Percentiles rank a stretch among this genome's conserved stretches.
Evolutionary conservation across 2,113 vertebrate genomes (phyloP).

Genomic region (Rhinolophus ferrumequinum): DNA sequence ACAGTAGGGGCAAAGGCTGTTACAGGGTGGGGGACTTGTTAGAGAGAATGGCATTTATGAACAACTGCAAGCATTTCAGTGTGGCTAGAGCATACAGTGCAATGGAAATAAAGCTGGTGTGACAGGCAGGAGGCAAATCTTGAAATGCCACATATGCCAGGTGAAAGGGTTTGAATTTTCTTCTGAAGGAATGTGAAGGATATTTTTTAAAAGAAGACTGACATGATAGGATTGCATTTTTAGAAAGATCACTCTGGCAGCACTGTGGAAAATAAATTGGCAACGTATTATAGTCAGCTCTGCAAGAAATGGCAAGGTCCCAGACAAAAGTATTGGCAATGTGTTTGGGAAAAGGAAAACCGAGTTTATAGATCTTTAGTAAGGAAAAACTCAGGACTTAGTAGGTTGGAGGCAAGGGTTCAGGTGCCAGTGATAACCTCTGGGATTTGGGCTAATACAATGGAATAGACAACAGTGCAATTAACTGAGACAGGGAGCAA

Average conservation of each 20-base stretch:
- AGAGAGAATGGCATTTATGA: background rate
- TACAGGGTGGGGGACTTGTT: background rate
- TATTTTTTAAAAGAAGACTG: background rate
- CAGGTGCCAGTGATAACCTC: background rate
- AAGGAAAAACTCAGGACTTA: background rate
- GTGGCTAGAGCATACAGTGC: background rate
- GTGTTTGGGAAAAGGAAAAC: background rate
- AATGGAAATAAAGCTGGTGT: constrained; percentile 1
- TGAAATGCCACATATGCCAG: constrained; percentile 41
- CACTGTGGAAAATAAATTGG: background rate
- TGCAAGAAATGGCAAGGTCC: background rate
- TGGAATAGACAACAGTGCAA: background rate
- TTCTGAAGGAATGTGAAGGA: background rate
- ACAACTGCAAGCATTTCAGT: background rate
- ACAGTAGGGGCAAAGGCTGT: background rate
- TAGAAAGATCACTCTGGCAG: constrained; percentile 17
- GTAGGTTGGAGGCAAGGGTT: background rate
- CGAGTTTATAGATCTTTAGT: background rate
- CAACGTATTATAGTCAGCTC: background rate
- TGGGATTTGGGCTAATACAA: background rate
- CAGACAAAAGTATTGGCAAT: background rate
- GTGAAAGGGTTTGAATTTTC: constrained; percentile 41
- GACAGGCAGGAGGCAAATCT: constrained; percentile 47
- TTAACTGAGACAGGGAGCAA: background rate
- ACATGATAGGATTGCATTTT: background rate